Base-by-base conservation (phyloP, 2,888 invertebrate species). In the Buathra laborator region DNA sequence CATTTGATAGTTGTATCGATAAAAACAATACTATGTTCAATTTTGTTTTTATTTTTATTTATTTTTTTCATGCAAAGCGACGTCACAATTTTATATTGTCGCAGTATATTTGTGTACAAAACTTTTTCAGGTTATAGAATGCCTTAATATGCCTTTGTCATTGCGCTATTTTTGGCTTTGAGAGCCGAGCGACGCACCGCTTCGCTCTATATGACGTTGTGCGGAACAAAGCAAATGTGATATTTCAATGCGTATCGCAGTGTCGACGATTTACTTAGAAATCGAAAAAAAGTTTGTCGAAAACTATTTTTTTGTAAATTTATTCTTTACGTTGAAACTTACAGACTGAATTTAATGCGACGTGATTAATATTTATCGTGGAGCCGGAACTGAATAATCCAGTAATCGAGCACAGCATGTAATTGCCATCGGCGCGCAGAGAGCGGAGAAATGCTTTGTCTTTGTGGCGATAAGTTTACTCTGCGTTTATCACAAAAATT, bases 81-180 rank as follows among this genome's bases (percentile, higher is more conserved):
- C 24, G 24, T 24, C 24, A 24, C 16, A 7, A 56, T 24, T 24
- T 53, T 19, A 12, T 24, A 56, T 24, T 19, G 3, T 56, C 56
- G 12, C 24, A 24, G 24, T 37, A 9, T 37, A 37, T 37, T 19
- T 56, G 56, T 19, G 24, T 4, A 56, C 12, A 56, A 24, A 24
- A 24, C 24, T 66, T 66, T 66, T 66, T 53, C 64, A 53, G 66
- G 66, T 53, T 66, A 53, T 66, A 53, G 66, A 76, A 66, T 66
- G 48, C 37, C 51, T 51, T 14, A 48, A 43, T 53, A 53, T 59
- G 56, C 48, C 74, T 81, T 68, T 81, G 81, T 81, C 68, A 68
- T 48, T 32, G 48, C 48, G 46, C 81, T 81, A 81, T 81, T 81
- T 81, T 75, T 74, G 81, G 74, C 44, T 72, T 14, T 1, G 43